Percentiles rank a stretch among this genome's conserved stretches.
phyloP scores from a whole-genome alignment of 2,797 vertebrate species.

The Rhynchonycteris naso region DNA sequence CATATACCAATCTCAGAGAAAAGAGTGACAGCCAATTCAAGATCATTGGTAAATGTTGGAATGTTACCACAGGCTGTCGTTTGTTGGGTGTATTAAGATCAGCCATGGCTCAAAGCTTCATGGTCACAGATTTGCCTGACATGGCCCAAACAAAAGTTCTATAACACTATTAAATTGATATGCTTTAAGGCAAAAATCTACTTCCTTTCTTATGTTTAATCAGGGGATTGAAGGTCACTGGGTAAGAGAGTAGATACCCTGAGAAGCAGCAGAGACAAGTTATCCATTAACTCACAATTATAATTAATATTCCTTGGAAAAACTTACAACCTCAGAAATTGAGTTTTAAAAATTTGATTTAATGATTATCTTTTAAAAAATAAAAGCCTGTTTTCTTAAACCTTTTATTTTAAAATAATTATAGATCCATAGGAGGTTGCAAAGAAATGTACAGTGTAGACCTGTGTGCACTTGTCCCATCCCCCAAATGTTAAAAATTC shows the following conservation, averaged over 20 bases:
- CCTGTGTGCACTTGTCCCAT: background rate
- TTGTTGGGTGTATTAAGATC: background rate
- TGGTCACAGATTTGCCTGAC: background rate
- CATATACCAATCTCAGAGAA: background rate
- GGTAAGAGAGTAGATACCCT: background rate
- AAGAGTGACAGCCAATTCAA: background rate
- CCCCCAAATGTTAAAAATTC: background rate
- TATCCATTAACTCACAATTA: background rate
- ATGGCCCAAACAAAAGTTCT: background rate
- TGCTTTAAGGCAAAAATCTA: background rate
- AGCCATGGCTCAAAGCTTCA: background rate
- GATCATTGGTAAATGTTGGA: background rate
- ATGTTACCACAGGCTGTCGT: background rate
- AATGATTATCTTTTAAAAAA: background rate
- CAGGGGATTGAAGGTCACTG: background rate
- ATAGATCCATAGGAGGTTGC: background rate
- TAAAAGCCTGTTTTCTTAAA: background rate
- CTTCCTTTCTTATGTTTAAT: background rate
- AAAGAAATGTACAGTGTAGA: background rate
- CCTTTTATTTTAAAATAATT: background rate
- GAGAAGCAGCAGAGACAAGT: background rate
- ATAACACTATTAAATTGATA: background rate
- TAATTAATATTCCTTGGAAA: background rate
- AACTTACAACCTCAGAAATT: background rate
- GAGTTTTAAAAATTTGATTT: too few species aligned